Base-by-base conservation (phyloP, 2,797 vertebrate species). In the Hydrolagus colliei region DNA sequence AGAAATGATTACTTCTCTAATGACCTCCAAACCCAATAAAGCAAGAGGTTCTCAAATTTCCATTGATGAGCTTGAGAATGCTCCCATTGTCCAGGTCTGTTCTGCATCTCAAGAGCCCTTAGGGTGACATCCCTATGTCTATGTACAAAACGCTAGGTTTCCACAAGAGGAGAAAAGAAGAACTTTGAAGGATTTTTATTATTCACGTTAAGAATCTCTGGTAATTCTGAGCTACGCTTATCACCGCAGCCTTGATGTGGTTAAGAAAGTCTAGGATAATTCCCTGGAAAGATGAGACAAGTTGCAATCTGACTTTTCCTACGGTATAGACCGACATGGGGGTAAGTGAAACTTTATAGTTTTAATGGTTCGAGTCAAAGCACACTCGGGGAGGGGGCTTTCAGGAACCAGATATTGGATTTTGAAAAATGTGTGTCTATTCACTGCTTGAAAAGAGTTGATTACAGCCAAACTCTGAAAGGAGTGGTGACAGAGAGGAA, bases 1-100 rank as follows among this genome's bases (percentile, higher is more conserved):
- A 90, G 87, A 88, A 91, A 90, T 90, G 85, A 90, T 86, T 77
- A 89, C 85, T 88, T 87, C 87, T 89, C 89, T 93, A 94, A 94
- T 90, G 90, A 92, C 88, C 88, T 6, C 41, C 2, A 90, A 89
- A 92, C 89, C 88, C 92, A 92, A 93, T 94, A 87, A 91, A 86
- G 90, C 90, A 93, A 93, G 92, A 88, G 87, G 87, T 88, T 93
- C 91, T 93, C 92, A 90, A 88, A 92, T 94, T 92, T 93, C 92
- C 89, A 86, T 87, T 86, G 76, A 86, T 68, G 87, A 89, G 86
- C 88, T 82, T 78, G 87, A 94, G 91, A 95, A 94, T 92, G 89
- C 88, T 32, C 74, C 88, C 89, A 91, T 93, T 96, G 94, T 96
- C 93, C 93, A 90, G 88, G 90, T 89, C 90, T 92, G 86, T 27